Conservation (phyloP, 2,113 vertebrate genomes). For the Vanacampus margaritifer region DNA sequence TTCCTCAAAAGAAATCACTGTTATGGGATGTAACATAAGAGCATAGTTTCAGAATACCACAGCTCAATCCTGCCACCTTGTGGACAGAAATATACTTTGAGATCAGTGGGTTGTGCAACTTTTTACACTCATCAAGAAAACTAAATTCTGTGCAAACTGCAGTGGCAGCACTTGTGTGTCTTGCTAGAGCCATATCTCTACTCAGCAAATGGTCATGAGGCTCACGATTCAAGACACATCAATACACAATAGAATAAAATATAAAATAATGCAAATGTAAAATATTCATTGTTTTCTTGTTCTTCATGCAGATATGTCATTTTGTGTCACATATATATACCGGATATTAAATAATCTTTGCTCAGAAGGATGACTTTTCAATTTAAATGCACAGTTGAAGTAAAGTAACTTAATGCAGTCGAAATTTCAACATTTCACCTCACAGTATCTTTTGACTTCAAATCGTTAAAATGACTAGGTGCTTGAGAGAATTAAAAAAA, state of each 20-base stretch:
- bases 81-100: constrained; percentile 19
- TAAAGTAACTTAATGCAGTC: background rate
- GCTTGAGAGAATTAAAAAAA: too few species aligned
- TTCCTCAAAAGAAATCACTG: constrained; percentile 4
- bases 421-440: background rate
- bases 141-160: constrained; percentile 4
- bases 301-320: background rate
- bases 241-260: background rate
- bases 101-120: background rate
- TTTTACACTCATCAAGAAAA: background rate
- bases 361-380: background rate
- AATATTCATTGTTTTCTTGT: background rate
- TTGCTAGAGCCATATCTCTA: background rate
- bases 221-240: constrained; percentile 9
- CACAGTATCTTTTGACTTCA: background rate
- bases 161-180: constrained; percentile 13
- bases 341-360: background rate
- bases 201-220: constrained; percentile 5
- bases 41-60: background rate
- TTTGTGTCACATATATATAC: background rate
- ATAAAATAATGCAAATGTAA: background rate
- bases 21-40: background rate
- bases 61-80: constrained; percentile 57
- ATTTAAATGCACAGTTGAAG: background rate
- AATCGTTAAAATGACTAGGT: background rate